A percentile compares a stretch with the other conserved stretches of the same genome.
Conservation (phyloP, 2,113 vertebrate species). For the Peromyscus leucopus region DNA sequence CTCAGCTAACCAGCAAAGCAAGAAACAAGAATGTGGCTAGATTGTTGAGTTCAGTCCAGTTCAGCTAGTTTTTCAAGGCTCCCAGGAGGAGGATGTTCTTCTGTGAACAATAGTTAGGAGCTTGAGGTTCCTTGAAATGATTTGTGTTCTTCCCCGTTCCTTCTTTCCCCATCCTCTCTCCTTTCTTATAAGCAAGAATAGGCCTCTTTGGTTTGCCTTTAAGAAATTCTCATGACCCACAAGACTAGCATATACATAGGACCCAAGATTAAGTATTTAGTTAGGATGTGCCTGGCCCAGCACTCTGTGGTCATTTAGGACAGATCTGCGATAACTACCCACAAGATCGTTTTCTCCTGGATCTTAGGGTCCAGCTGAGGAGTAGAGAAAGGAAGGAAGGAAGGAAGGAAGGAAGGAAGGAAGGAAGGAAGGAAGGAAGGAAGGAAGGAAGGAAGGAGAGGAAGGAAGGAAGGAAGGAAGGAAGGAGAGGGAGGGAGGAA, state of each 20-base stretch:
- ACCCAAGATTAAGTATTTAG: not conserved
- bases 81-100: not conserved
- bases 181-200: not conserved
- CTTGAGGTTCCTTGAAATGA: not conserved
- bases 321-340: not conserved
- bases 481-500: too few species aligned
- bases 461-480: too few species aligned
- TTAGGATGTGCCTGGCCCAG: not conserved
- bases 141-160: not conserved
- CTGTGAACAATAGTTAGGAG: not conserved
- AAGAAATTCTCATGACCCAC: not conserved
- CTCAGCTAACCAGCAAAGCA: too few species aligned
- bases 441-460: too few species aligned
- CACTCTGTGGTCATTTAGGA: not conserved
- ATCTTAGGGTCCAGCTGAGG: not conserved
- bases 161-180: not conserved
- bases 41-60: not conserved
- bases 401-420: too few species aligned
- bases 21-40: accelerated
- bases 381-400: not conserved
- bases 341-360: not conserved
- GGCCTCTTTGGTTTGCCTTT: not conserved
- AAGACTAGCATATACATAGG: not conserved
- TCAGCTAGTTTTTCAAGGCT: not conserved
- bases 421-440: too few species aligned